Evolutionary conservation across 2,797 vertebrate species (phyloP).

Genomic region (Alcedo quadribrachys): DNA sequence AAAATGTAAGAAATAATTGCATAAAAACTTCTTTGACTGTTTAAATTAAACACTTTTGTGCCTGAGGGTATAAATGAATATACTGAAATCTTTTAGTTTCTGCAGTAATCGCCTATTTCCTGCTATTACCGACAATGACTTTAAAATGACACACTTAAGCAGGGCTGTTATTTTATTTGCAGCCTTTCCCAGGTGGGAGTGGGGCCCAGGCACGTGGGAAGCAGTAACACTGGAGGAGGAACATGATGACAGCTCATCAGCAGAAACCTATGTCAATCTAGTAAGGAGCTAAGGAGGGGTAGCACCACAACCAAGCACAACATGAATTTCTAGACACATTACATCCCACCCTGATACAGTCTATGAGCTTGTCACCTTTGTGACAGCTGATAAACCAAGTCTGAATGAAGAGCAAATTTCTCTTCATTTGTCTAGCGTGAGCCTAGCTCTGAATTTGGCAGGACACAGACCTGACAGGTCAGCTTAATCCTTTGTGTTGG

Average conservation of each 20-base stretch:
- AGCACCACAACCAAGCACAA: neutral
- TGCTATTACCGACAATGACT: slow-evolving; percentile 23
- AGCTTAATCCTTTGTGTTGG: neutral
- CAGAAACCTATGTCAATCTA: neutral
- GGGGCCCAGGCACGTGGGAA: neutral
- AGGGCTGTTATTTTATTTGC: neutral
- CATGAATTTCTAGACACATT: neutral
- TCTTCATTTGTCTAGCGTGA: neutral
- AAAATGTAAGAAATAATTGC: slow-evolving; percentile 4
- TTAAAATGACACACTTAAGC: neutral
- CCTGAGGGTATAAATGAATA: neutral
- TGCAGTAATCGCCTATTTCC: neutral
- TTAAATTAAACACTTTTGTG: slow-evolving; percentile 27
- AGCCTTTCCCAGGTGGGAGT: neutral
- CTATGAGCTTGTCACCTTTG: neutral
- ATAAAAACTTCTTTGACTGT: neutral
- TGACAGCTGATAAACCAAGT: neutral
- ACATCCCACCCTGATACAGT: neutral
- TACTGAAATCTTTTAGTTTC: neutral
- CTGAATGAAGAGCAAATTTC: neutral
- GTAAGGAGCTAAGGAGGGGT: neutral
- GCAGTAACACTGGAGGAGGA: neutral
- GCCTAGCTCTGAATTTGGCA: neutral
- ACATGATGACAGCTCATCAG: neutral
- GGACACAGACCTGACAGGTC: neutral